Conservation (phyloP, 1,140 invertebrate species). For the Sycophaga agraensis region DNA sequence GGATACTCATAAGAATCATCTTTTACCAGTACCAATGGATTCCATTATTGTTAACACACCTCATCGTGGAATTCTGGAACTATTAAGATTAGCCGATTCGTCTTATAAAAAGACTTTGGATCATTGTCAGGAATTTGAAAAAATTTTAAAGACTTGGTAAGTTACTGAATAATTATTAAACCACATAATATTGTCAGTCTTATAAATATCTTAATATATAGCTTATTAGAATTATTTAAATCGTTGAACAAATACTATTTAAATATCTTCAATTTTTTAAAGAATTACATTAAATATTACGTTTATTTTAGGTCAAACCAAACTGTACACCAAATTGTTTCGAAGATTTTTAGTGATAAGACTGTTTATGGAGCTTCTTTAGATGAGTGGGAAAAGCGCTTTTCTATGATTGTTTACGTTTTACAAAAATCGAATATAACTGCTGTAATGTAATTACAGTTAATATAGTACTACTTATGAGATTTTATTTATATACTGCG, state of each 20-base stretch:
- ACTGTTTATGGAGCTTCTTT: conserved; percentile 38
- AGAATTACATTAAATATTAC: background rate
- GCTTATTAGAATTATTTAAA: background rate
- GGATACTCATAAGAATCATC: conserved; percentile 9
- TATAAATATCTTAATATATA: background rate
- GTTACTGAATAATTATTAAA: no score
- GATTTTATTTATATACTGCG: conserved; percentile 24
- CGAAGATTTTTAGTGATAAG: conserved; percentile 35
- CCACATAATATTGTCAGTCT: background rate
- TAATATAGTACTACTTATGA: background rate
- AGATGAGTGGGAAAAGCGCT: conserved; percentile 44
- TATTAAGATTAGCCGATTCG: conserved; percentile 33
- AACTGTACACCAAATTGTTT: conserved; percentile 36
- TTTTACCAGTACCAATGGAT: no score
- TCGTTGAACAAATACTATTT: background rate
- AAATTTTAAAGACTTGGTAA: conserved; percentile 41
- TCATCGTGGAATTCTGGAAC: conserved; percentile 33
- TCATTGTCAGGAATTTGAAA: conserved; percentile 38
- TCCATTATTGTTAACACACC: conserved; percentile 11
- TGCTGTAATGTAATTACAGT: conserved; percentile 20
- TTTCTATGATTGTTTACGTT: conserved; percentile 40
- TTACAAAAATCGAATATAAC: conserved; percentile 37
- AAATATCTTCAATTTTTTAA: background rate
- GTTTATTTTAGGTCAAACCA: conserved; percentile 38
- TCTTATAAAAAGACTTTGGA: conserved; percentile 28